Percentiles rank a stretch among this genome's conserved stretches.
These are phyloP conservation scores for Jaculus jaculus DNA, from an alignment of 2,113 vertebrate genomes.

Conservation along the genomic window DNA sequence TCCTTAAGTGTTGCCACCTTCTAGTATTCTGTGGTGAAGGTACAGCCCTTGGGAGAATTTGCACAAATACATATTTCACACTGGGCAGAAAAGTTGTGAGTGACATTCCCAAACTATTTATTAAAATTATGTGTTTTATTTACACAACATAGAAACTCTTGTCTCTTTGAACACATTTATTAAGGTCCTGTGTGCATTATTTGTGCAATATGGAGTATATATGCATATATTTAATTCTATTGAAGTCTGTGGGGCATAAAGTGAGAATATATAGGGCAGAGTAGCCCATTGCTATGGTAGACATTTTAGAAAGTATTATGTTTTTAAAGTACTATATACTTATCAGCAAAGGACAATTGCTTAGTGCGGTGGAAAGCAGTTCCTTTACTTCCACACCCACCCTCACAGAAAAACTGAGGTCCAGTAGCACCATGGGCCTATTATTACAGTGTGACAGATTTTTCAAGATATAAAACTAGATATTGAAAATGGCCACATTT, in stretches of 20 bases:
- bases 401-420: neutral
- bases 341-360: neutral
- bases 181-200: neutral
- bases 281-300: neutral
- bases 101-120: neutral
- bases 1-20: neutral
- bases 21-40: too few relatives aligned
- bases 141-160: neutral
- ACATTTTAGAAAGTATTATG: neutral
- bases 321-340: neutral
- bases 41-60: neutral
- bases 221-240: neutral
- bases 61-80: fast-evolving
- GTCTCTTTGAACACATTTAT: neutral
- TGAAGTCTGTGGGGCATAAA: neutral
- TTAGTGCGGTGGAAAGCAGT: neutral
- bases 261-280: neutral
- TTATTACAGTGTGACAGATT: neutral
- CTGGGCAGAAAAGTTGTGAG: neutral
- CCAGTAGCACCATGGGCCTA: neutral
- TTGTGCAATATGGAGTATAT: neutral
- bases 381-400: neutral
- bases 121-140: neutral
- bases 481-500: neutral
- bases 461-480: slow-evolving; percentile 35